Conservation (phyloP, 2,888 invertebrate species). For the Orthosia gothica region DNA sequence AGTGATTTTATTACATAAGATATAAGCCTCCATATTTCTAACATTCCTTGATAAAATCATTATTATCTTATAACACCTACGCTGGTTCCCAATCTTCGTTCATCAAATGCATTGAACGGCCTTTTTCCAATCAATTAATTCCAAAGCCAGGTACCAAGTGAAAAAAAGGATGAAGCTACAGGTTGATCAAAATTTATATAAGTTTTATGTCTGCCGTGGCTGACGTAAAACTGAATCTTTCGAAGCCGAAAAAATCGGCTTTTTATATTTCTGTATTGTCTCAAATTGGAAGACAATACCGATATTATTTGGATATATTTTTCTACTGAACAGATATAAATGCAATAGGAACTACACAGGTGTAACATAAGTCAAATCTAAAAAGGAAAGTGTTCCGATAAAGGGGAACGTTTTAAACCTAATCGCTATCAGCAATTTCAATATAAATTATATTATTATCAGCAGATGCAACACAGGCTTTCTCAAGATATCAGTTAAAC, state of each 20-base stretch:
- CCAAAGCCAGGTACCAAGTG: slow-evolving; percentile 77
- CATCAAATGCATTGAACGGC: slow-evolving; percentile 78
- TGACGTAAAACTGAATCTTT: not conserved
- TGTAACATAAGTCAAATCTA: slow-evolving; percentile 1
- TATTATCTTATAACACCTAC: slow-evolving; percentile 70
- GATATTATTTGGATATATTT: not conserved
- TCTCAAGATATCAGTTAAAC: slow-evolving; percentile 10
- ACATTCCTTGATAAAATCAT: slow-evolving; percentile 65
- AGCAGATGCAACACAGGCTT: slow-evolving; percentile 2
- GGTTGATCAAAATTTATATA: slow-evolving; percentile 61
- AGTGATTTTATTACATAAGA: slow-evolving; percentile 52
- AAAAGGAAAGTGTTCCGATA: slow-evolving; percentile 10
- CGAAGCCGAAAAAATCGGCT: not conserved
- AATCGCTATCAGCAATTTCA: slow-evolving; percentile 20
- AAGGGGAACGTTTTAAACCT: not conserved
- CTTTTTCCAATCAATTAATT: slow-evolving; percentile 86
- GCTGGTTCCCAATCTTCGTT: slow-evolving; percentile 72
- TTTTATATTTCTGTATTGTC: not conserved
- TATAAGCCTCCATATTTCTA: slow-evolving; percentile 40
- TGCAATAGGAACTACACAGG: not conserved
- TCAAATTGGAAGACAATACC: not conserved
- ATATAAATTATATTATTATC: slow-evolving; percentile 16
- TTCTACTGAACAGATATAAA: not conserved
- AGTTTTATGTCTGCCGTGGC: not conserved
- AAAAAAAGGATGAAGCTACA: slow-evolving; percentile 75